Evolutionary conservation across 2,797 vertebrate genomes (phyloP).

Genomic region (Melanotaenia pygmaea): DNA sequence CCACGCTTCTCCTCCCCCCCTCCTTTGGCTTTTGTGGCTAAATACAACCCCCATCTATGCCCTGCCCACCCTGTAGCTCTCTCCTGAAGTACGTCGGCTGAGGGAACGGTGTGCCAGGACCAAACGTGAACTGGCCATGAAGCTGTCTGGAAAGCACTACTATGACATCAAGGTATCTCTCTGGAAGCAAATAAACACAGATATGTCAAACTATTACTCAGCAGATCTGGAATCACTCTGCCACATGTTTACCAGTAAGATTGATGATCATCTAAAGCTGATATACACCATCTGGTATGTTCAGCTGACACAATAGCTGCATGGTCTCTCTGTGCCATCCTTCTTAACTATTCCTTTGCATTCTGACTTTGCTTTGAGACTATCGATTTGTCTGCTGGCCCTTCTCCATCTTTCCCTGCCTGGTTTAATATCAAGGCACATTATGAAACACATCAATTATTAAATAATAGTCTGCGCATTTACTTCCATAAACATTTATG

Average conservation of each 20-base stretch:
- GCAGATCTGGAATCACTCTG: conserved; percentile 32
- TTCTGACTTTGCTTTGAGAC: conserved; percentile 56
- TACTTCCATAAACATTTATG: conserved; percentile 72
- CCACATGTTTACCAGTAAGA: conserved; percentile 38
- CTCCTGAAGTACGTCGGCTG: conserved; percentile 92
- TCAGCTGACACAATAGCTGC: conserved; percentile 55
- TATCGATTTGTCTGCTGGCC: conserved; percentile 29
- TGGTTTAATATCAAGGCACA: conserved; percentile 51
- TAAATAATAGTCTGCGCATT: conserved; percentile 62
- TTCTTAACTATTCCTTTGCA: conserved; percentile 54
- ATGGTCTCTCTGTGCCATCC: conserved; percentile 46
- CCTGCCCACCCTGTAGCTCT: conserved; percentile 83
- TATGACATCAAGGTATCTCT: conserved; percentile 91
- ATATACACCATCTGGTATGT: conserved; percentile 46
- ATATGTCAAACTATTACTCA: conserved; percentile 19
- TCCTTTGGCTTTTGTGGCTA: conserved; percentile 45
- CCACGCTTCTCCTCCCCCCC: conserved; percentile 8
- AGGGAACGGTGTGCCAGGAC: conserved; percentile 93
- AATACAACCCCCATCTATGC: conserved; percentile 29
- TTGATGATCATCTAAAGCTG: conserved; percentile 47
- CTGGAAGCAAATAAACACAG: conserved; percentile 31
- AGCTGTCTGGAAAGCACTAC: conserved; percentile 91
- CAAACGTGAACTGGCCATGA: conserved; percentile 90
- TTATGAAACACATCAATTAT: conserved; percentile 68
- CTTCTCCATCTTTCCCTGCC: conserved; percentile 39